Conservation (phyloP, 2,797 vertebrate species). For the Ataeniobius toweri region DNA sequence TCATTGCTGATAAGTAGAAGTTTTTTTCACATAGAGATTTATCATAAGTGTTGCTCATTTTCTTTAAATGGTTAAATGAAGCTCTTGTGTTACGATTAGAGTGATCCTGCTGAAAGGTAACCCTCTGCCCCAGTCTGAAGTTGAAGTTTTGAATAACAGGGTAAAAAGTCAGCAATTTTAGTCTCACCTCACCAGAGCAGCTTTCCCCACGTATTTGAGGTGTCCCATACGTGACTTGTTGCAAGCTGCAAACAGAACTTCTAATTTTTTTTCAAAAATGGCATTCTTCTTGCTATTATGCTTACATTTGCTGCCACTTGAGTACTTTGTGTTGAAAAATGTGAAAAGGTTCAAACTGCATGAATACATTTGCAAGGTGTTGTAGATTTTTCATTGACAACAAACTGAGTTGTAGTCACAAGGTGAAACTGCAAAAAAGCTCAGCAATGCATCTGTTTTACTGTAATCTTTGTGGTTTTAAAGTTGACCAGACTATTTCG, state of each 20-base stretch:
- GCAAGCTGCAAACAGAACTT: too few relatives aligned
- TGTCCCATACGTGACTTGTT: not conserved
- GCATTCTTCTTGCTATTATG: not conserved
- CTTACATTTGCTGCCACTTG: not conserved
- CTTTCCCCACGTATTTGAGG: not conserved
- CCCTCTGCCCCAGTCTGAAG: not conserved
- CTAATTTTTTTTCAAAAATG: not conserved
- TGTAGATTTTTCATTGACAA: not conserved
- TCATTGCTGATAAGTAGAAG: not conserved
- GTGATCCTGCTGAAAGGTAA: not conserved
- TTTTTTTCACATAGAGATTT: not conserved
- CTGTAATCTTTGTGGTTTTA: not conserved
- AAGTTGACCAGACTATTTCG: not conserved
- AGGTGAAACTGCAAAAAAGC: not conserved
- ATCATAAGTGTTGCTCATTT: not conserved
- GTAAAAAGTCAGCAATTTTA: not conserved
- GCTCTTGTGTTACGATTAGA: not conserved
- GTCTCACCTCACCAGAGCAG: not conserved
- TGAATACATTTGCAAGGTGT: not conserved
- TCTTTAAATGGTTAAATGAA: not conserved
- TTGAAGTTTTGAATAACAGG: not conserved
- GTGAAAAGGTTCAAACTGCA: not conserved
- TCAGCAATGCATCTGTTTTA: not conserved
- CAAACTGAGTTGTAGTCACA: not conserved
- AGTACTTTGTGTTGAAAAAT: not conserved